Percentiles rank a stretch among this genome's conserved stretches.
These are phyloP conservation scores for Drosophila miranda DNA, from an alignment of 1,140 invertebrate species.

Conservation along the genomic window DNA sequence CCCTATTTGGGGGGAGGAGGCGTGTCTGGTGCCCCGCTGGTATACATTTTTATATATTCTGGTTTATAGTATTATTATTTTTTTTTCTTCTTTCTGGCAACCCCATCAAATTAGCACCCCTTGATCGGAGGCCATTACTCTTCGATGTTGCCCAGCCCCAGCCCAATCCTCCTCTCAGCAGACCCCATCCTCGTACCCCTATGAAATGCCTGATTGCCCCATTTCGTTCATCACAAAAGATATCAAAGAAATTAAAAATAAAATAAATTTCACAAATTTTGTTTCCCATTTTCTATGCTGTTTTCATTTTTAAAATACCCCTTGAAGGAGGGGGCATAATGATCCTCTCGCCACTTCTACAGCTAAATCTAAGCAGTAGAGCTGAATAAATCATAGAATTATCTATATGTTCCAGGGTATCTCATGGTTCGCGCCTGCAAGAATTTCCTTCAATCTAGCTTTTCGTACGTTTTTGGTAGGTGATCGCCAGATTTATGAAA, in stretches of 20 bases:
- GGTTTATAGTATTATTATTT: slow-evolving; percentile 13
- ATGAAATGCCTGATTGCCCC: slow-evolving; percentile 42
- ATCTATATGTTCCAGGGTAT: too few species aligned
- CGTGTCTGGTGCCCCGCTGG: neutral
- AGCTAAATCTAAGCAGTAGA: too few species aligned
- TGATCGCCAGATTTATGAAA: slow-evolving; percentile 64
- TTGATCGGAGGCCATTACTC: slow-evolving; percentile 49
- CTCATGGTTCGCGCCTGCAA: too few species aligned
- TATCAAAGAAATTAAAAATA: slow-evolving; percentile 39
- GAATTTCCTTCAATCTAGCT: too few species aligned
- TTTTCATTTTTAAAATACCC: slow-evolving; percentile 12
- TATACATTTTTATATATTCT: slow-evolving; percentile 24
- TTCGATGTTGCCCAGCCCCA: slow-evolving; percentile 2
- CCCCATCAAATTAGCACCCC: slow-evolving; percentile 49
- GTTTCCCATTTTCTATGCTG: neutral
- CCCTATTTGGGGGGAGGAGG: neutral
- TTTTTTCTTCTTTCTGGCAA: slow-evolving; percentile 4
- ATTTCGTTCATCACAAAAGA: slow-evolving; percentile 45
- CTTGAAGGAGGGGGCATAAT: too few species aligned
- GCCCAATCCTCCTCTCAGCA: neutral
- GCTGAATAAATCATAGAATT: too few species aligned
- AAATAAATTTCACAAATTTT: slow-evolving; percentile 37
- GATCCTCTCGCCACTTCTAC: too few species aligned
- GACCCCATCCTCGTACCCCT: neutral
- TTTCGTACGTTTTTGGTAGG: neutral